Base-by-base conservation (phyloP, 2,888 invertebrate species). In the Tuberolachnus salignus region DNA sequence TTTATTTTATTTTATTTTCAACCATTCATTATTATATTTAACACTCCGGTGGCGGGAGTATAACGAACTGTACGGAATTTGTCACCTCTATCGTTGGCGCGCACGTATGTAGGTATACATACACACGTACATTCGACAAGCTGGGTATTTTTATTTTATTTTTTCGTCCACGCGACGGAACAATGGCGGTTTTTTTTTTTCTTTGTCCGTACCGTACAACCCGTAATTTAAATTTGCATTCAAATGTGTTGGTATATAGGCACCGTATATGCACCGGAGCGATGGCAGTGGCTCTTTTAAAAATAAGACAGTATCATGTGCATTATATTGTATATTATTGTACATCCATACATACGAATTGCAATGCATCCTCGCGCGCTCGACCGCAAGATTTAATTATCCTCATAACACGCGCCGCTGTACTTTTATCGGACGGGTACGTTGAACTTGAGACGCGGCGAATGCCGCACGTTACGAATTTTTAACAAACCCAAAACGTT, bases 31-130 rank as follows among this genome's bases (percentile, higher is more conserved):
- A 55, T 66, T 34, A 13, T 63, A 63, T 63, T 42, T 42, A 42
- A 26, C 59, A 26, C n/a, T n/a, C 46, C 46, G 14, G 23, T 46
- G 16, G 66, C 34, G 55, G 74, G 78, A 69, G 78, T 78, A 78
- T 78, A 78, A 78, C 59, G 78, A 78, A 78, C 78, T 78, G 67
- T 78, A 59, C 21, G 78, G 78, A 78, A 78, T 78, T 78, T 69
- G 51, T 78, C 78, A 78, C 78, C 69, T 61, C 61, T 59, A 19
- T 49, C 63, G 23, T 44, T 13, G 72, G 26, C 46, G 57, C 34
- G 46, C 42, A 16, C 70, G 19, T 23, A 57, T 19, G 19, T n/a
- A n/a, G n/a, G n/a, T n/a, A n/a, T n/a, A n/a, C n/a, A n/a, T n/a
- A n/a, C n/a, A n/a, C n/a, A n/a, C n/a, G n/a, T 59, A 49, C 69